phyloP scores from a whole-genome alignment of 2,888 invertebrate genomes.

The Euzophera pinguis region DNA sequence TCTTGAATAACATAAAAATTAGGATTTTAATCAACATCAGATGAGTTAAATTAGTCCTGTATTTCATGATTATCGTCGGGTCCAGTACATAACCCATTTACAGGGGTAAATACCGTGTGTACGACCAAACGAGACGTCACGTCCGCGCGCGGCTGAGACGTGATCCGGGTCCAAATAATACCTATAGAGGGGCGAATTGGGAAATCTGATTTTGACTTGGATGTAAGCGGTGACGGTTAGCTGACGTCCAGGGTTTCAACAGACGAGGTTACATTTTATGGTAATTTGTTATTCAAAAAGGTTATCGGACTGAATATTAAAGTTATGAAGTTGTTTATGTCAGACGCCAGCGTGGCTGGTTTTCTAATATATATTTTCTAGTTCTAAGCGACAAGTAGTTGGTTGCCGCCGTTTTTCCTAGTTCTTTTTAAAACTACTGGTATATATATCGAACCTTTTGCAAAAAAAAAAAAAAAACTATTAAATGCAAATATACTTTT shows the following conservation, averaged over 20 bases:
- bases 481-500: too few species aligned
- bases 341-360: too few species aligned
- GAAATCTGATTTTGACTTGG: constrained; percentile 9
- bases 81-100: constrained; percentile 5
- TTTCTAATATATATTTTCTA: too few species aligned
- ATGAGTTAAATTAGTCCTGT: neutral
- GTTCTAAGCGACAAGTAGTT: too few species aligned
- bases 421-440: too few species aligned
- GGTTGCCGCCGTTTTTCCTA: too few species aligned
- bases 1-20: too few species aligned
- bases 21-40: constrained; percentile 1
- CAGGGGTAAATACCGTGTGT: constrained; percentile 6
- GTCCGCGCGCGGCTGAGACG: constrained; percentile 2
- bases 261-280: neutral
- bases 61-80: constrained; percentile 2
- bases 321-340: too few species aligned
- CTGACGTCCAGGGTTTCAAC: neutral
- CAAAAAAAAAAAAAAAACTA: too few species aligned
- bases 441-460: too few species aligned
- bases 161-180: constrained; percentile 5
- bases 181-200: constrained; percentile 3
- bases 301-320: neutral
- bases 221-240: neutral
- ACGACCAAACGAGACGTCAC: constrained; percentile 7
- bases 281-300: neutral